phyloP scores from a whole-genome alignment of 2,113 vertebrate genomes.

The Corythornis vintsioides region DNA sequence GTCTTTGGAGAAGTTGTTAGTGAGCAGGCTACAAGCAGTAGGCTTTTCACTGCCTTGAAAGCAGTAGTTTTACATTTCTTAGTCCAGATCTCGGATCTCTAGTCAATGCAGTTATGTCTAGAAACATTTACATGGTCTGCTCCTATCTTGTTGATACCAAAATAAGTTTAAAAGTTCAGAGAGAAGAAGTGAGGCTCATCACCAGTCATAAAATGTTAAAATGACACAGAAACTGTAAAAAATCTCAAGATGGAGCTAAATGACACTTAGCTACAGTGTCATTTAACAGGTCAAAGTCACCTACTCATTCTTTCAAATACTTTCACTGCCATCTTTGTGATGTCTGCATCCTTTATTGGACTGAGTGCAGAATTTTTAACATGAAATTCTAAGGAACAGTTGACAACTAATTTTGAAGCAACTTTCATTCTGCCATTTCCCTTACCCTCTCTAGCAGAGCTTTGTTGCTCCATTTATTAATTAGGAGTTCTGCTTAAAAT shows the following conservation, averaged over 20 bases:
- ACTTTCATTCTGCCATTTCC: neutral
- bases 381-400: neutral
- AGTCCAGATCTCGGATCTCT: neutral
- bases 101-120: neutral
- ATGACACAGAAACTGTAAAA: neutral
- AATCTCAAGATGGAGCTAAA: neutral
- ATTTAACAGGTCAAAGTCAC: neutral
- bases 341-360: neutral
- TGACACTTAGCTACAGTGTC: neutral
- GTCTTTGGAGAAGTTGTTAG: neutral
- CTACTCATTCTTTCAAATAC: neutral
- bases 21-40: neutral
- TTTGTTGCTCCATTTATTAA: neutral
- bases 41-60: neutral
- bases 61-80: neutral
- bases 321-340: neutral
- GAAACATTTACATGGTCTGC: neutral
- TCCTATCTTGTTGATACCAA: neutral
- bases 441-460: neutral
- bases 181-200: neutral
- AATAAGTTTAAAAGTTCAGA: neutral
- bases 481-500: slow-evolving; percentile 17
- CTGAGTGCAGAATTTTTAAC: neutral
- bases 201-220: neutral
- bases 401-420: neutral